Percentiles rank a stretch among this genome's conserved stretches.
Evolutionary conservation across 2,113 vertebrate genomes (phyloP).

Genomic region (Gorilla gorilla): DNA sequence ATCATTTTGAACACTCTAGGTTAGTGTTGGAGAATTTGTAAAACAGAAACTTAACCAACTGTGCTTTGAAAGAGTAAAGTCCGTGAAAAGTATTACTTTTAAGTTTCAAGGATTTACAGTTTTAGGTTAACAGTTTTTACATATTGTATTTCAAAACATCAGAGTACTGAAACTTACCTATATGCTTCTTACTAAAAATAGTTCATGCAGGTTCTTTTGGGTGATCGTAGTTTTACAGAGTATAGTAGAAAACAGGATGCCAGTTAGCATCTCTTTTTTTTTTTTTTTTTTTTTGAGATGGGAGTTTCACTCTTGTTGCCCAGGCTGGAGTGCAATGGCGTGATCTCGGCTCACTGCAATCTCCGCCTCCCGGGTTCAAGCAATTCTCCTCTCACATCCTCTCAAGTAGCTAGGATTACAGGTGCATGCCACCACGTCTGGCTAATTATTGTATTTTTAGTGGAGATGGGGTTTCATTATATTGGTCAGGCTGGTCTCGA

Average conservation of each 20-base stretch:
- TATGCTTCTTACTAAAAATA: slow-evolving; percentile 47
- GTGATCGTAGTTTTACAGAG: not conserved
- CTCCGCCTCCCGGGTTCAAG: no score
- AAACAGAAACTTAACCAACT: not conserved
- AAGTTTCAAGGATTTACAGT: slow-evolving; percentile 37
- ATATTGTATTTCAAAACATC: slow-evolving; percentile 44
- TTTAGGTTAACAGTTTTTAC: not conserved
- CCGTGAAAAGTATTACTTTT: slow-evolving; percentile 17
- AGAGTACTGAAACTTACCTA: not conserved
- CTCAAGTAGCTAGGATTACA: no score
- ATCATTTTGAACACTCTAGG: not conserved
- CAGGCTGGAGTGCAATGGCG: no score
- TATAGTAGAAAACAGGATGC: not conserved
- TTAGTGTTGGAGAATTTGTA: not conserved
- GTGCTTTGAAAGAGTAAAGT: not conserved
- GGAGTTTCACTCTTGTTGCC: no score
- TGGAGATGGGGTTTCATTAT: no score
- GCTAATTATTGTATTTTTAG: no score
- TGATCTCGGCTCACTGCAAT: no score
- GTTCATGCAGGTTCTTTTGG: not conserved
- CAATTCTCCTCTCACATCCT: no score
- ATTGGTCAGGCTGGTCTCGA: no score
- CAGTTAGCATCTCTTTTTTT: slow-evolving; percentile 3
- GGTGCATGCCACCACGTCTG: no score
- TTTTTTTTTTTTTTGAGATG: no score